Percentiles rank a stretch among this genome's conserved stretches.
Conservation (phyloP, 2,888 invertebrate genomes). For the Noctua fimbriata region DNA sequence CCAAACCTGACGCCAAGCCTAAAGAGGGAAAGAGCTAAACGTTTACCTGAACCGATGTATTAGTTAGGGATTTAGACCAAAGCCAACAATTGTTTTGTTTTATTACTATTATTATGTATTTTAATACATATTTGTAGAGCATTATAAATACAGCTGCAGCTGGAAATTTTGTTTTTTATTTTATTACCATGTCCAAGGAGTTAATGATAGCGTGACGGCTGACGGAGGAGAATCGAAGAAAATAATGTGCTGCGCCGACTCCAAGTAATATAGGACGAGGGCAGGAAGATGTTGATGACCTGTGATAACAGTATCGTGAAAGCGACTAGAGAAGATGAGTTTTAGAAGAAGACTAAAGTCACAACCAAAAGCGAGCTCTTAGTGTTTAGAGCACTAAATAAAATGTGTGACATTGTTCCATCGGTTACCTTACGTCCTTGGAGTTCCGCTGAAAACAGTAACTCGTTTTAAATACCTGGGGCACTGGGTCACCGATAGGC, state of each 20-base stretch:
- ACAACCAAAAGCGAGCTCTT: no score
- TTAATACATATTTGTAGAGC: constrained; percentile 61
- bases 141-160: constrained; percentile 76
- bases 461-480: no score
- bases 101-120: constrained; percentile 37
- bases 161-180: constrained; percentile 8
- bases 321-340: background rate
- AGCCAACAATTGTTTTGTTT: constrained; percentile 21
- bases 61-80: constrained; percentile 33
- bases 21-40: constrained; percentile 69
- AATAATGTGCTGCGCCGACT: background rate
- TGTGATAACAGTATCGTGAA: background rate
- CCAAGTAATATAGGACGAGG: background rate
- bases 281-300: background rate
- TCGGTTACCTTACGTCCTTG: no score
- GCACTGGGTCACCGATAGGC: no score
- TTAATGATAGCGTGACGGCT: background rate
- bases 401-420: no score
- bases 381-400: no score
- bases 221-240: background rate
- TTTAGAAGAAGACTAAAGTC: no score
- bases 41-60: constrained; percentile 26
- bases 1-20: constrained; percentile 64
- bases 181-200: background rate
- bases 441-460: no score